phyloP scores from a whole-genome alignment of 2,113 vertebrate genomes.

The Empidonax alnorum region DNA sequence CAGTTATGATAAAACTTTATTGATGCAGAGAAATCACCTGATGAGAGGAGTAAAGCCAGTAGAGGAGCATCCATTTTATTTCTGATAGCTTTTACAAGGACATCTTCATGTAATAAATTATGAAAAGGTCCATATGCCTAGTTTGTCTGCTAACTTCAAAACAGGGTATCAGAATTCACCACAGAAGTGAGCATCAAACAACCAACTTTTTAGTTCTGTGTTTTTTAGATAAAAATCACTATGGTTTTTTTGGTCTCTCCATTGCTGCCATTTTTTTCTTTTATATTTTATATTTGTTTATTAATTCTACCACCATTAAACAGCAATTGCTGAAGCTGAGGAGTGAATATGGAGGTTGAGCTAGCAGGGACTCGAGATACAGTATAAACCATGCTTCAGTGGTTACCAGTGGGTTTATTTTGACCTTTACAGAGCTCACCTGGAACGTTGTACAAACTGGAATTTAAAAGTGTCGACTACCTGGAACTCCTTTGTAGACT shows the following conservation, averaged over 20 bases:
- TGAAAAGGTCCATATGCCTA: not conserved
- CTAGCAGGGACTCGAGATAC: not conserved
- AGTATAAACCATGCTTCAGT: not conserved
- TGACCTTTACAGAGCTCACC: not conserved
- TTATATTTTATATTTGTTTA: not conserved
- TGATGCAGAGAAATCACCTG: not conserved
- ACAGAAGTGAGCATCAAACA: not conserved
- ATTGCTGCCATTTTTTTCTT: not conserved
- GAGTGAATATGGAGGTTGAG: not conserved
- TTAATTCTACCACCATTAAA: not conserved
- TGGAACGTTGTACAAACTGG: not conserved
- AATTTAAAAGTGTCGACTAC: not conserved
- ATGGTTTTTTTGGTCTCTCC: not conserved
- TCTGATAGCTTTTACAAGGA: not conserved
- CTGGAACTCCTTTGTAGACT: not conserved
- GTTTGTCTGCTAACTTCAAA: not conserved
- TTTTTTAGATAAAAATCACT: not conserved
- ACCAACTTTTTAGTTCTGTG: not conserved
- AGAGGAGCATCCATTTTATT: not conserved
- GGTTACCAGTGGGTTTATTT: not conserved
- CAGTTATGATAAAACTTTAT: not conserved
- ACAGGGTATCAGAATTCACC: not conserved
- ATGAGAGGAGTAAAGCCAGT: not conserved
- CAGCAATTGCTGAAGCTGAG: not conserved
- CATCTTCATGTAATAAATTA: not conserved